Conservation (phyloP, 2,797 vertebrate species). For the Semotilus atromaculatus region DNA sequence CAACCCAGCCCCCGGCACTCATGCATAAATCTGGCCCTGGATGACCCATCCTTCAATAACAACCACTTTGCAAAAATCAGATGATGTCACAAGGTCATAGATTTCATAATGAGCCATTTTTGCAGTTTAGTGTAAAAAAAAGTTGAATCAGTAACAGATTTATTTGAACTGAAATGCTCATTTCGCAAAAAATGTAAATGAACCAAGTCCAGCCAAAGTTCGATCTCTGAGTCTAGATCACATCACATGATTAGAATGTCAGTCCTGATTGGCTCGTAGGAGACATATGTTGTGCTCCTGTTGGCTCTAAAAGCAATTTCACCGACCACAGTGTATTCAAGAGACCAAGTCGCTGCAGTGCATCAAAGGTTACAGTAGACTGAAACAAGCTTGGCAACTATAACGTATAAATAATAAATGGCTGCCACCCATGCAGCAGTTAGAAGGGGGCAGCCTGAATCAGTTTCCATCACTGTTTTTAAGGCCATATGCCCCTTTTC, state of each 20-base stretch:
- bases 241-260: conserved; percentile 62
- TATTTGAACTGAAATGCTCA: background rate
- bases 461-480: conserved; percentile 70
- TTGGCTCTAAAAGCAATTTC: conserved; percentile 74
- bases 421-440: conserved; percentile 75
- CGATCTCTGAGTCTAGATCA: conserved; percentile 36
- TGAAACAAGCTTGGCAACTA: conserved; percentile 44
- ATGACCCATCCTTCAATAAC: conserved; percentile 4
- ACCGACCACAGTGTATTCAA: conserved; percentile 54
- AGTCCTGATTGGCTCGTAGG: conserved; percentile 58
- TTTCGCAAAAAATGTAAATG: background rate
- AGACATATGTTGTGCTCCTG: conserved; percentile 60
- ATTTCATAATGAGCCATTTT: background rate
- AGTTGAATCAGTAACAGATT: background rate
- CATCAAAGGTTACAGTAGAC: conserved; percentile 44
- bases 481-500: conserved; percentile 81
- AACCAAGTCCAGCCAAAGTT: background rate
- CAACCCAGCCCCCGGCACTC: background rate
- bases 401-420: conserved; percentile 66
- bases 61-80: background rate
- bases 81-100: conserved; percentile 3
- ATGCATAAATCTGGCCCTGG: background rate
- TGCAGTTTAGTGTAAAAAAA: background rate
- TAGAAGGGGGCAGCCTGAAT: conserved; percentile 59
- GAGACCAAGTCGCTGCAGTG: background rate